Evolutionary conservation across 2,888 invertebrate genomes (phyloP), one percentile per base, ranked within the genome.

Genomic region (Chrysolina americana): DNA sequence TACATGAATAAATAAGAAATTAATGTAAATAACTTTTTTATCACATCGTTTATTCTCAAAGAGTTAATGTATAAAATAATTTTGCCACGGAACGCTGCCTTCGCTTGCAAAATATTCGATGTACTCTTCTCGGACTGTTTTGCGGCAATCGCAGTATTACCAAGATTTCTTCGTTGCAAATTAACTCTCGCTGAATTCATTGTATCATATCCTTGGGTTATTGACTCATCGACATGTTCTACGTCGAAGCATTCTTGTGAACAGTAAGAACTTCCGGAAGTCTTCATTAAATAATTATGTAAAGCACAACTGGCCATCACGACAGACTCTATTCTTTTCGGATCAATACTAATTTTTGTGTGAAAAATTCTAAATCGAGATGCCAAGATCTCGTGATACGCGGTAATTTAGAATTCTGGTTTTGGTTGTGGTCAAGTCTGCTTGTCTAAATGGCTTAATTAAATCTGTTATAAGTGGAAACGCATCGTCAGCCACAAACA

Each of bases 371-470:
- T 56, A 23, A 64, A 73, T 68, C 63, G 44, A 23, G 68, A 68
- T n/a, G 63, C 68, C 41, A 68, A 63, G 41, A 72, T 68, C 11
- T 59, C 73, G 36, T 17, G 71, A 70, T 21, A 76, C 56, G 15
- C 72, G 59, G 56, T 70, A 71, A 44, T 75, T 76, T 36, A 72
- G 70, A 47, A 76, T 71, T 71, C 64, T 69, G 10, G 70, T 64
- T 56, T 56, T 15, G 11, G 3, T 10, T 28, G 28, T 56, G 56
- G 28, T 44, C n/a, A 66, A 66, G n/a, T 66, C n/a, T 48, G 41
- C 62, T 59, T 71, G 65, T 19, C 44, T 41, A 13, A 71, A 71
- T 47, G 66, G 66, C 23, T 71, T 66, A n/a, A 71, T 47, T 4
- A 62, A 19, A 50, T 71, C 23, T 53, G 47, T 41, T 56, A 17